Evolutionary conservation across 2,797 vertebrate species (phyloP), one percentile per base, ranked within the genome.

Genomic region (Gobionotothen gibberifrons): DNA sequence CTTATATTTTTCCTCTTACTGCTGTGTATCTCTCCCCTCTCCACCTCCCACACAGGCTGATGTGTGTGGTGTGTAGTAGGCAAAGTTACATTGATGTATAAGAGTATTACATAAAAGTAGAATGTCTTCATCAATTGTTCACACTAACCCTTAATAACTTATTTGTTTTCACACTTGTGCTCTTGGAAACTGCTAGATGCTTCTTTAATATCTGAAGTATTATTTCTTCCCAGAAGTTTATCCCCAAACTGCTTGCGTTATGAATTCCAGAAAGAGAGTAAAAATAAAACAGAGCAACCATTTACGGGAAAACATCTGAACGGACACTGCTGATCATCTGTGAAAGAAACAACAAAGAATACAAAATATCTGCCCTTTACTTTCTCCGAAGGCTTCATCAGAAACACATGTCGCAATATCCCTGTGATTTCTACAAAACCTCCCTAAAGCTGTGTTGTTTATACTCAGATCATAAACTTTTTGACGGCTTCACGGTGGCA

Each of bases 331-430:
- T 56, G 63, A 87, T 91, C 74, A 83, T 90, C 72, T 81, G 69
- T 67, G 76, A 62, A 77, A 54, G 75, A 82, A 76, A 62, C 51
- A 68, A 59, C 72, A 79, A 62, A 72, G 48, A 62, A 51, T 59
- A 85, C 47, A 46, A 78, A 86, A 81, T 73, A 78, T 81, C 72
- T 80, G 66, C 36, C 57, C 40, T 83, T 83, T 47, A 76, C 72
- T 82, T 79, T 85, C 71, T 85, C 47, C 57, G 21, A 65, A 76
- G 51, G 63, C 32, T 64, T 86, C 76, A 88, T 88, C 52, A 81
- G 65, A 92, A 92, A 85, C 88, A 90, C 82, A 90, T 92, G 91
- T 83, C 4, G 6, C 67, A 78, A 64, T 49, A 82, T 69, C 66
- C 76, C 54, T 43, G 43, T 17, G 16, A 85, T 77, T 78, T 68